Conservation (phyloP, 2,113 vertebrate species). For the Prionailurus bengalensis region DNA sequence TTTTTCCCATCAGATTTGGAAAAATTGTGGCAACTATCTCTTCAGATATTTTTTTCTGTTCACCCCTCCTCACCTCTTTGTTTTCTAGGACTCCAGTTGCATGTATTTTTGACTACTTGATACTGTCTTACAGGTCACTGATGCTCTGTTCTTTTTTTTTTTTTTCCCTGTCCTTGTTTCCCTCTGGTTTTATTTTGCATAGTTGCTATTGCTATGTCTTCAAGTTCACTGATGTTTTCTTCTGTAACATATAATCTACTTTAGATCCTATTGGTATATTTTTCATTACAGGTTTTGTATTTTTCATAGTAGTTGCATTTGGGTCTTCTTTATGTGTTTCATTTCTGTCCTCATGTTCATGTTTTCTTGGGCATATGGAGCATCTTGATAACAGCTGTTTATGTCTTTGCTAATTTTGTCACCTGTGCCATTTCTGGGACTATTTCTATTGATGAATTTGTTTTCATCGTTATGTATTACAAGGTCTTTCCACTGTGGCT, state of each 20-base stretch:
- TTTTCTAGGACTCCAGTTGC: background rate
- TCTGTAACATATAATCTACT: background rate
- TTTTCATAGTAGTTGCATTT: background rate
- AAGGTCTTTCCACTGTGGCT: background rate
- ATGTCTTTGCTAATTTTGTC: background rate
- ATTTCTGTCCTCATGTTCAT: background rate
- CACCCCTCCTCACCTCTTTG: background rate
- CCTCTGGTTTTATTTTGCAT: background rate
- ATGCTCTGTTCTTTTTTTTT: background rate
- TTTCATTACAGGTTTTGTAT: background rate
- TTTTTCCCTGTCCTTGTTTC: too few species aligned
- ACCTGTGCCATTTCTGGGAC: background rate
- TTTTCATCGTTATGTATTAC: background rate
- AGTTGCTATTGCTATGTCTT: background rate
- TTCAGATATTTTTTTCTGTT: background rate
- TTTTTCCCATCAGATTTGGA: background rate
- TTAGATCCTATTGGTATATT: background rate
- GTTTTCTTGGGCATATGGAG: background rate
- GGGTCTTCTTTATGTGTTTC: background rate
- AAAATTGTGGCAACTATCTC: background rate
- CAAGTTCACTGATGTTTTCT: background rate
- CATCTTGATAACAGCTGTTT: background rate
- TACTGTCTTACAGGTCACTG: background rate
- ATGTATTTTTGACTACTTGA: background rate
- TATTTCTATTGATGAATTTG: constrained; percentile 24